A percentile compares a stretch with the other conserved stretches of the same genome.
Evolutionary conservation across 2,888 invertebrate species (phyloP).

Genomic region (Plutella xylostella): DNA sequence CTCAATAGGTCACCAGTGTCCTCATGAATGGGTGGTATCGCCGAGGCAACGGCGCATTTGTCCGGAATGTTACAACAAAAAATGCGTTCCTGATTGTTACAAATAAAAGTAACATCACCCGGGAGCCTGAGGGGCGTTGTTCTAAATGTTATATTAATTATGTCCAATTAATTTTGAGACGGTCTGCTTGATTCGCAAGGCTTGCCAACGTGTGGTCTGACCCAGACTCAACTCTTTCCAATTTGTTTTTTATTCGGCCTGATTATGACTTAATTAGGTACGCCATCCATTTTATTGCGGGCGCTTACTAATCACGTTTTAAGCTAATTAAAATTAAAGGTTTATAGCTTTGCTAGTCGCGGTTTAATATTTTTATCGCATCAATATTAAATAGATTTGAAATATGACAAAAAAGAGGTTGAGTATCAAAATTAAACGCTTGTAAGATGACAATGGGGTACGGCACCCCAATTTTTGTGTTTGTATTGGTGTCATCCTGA

Average conservation of each 20-base stretch:
- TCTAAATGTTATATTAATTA: conserved; percentile 66
- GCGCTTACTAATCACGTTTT: too few species aligned
- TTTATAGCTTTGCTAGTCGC: too few species aligned
- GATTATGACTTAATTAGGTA: too few species aligned
- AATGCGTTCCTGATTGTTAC: conserved; percentile 18
- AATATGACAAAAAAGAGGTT: too few species aligned
- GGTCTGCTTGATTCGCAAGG: conserved; percentile 46
- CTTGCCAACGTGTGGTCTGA: conserved; percentile 31
- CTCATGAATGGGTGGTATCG: conserved; percentile 69
- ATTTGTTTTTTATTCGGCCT: too few species aligned
- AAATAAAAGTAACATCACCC: conserved; percentile 32
- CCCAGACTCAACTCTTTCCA: too few species aligned
- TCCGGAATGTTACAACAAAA: conserved; percentile 68
- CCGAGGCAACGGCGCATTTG: conserved; percentile 66
- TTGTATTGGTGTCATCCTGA: conserved; percentile 42
- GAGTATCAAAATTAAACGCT: neutral
- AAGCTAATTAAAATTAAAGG: too few species aligned
- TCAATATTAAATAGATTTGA: too few species aligned
- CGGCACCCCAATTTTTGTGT: conserved; percentile 32
- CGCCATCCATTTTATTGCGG: too few species aligned
- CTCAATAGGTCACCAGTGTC: conserved; percentile 67
- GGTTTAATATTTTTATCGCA: too few species aligned
- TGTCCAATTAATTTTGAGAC: conserved; percentile 63
- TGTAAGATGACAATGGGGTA: neutral
- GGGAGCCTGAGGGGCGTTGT: conserved; percentile 54